Base-by-base conservation (phyloP, 2,113 vertebrate genomes). In the Chaetops frenatus region DNA sequence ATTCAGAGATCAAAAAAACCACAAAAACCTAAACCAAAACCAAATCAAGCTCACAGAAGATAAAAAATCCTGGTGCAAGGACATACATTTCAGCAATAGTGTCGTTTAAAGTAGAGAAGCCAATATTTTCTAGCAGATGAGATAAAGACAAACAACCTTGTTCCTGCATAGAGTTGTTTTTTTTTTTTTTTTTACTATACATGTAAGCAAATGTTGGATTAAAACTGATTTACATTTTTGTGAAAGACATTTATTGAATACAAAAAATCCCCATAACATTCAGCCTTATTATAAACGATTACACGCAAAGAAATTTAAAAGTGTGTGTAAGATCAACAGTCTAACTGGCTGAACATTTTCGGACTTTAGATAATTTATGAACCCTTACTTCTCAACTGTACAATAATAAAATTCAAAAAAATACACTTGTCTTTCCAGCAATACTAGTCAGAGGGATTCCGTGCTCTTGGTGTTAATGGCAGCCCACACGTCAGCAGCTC, bases 181-280 rank as follows among this genome's bases (percentile, higher is more conserved):
- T 38, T 38, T 15, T 56, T 25, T 25, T 82, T 40, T 74, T 86
- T 96, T 89, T 86, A 95, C 95, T 97, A 35, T 88, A 94, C 65
- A 90, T 88, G 77, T 90, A 86, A 67, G 93, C 36, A 94, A 95
- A 91, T 28, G n/a, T 74, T 91, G 82, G 67, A 90, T 90, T 83
- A 94, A 95, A 94, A 94, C 20, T 67, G 44, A 78, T 94, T 93
- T 92, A 90, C 71, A 94, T 91, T 96, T 96, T 96, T 87, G 74
- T 93, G 96, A 97, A 97, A 96, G 95, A 96, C 93, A 90, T 96
- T 97, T 97, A 97, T 97, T 97, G 95, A 94, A 91, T 97, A 97
- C 47, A 97, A 97, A 96, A 80, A 21, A 9, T 22, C 74, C 92
- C 90, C 67, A 10, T 93, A 88, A 97, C 92, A 97, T 94, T 95